Percentiles rank a stretch among this genome's conserved stretches.
These are phyloP conservation scores for Serinus canaria DNA, from an alignment of 2,113 vertebrate species.

Conservation along the genomic window DNA sequence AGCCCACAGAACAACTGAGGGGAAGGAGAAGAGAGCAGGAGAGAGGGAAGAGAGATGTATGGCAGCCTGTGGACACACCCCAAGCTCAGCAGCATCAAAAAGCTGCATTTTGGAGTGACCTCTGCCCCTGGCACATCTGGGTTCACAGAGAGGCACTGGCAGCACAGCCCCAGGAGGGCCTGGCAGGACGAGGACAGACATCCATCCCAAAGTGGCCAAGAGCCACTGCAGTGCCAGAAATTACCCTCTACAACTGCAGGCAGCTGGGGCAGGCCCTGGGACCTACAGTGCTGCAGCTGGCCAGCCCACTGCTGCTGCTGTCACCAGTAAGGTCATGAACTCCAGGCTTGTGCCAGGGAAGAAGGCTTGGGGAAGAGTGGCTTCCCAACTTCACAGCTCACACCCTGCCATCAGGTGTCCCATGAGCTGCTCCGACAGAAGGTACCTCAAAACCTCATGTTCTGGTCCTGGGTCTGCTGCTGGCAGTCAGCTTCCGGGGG, in stretches of 20 bases:
- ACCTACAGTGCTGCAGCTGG: not conserved
- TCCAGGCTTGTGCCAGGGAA: not conserved
- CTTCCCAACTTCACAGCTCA: not conserved
- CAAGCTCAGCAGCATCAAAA: not conserved
- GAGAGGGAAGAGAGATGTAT: not conserved
- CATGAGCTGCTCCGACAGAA: not conserved
- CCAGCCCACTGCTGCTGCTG: not conserved
- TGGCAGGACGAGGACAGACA: accelerated
- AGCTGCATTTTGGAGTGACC: not conserved
- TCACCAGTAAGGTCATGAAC: accelerated
- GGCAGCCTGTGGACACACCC: not conserved
- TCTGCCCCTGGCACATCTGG: accelerated
- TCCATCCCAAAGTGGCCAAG: not conserved
- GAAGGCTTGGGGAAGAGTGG: not conserved
- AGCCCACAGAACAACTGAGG: accelerated
- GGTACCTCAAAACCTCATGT: not conserved
- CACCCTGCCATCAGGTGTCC: not conserved
- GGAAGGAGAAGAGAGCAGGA: not conserved
- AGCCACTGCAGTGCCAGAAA: not conserved
- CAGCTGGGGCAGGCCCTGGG: not conserved
- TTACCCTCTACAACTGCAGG: not conserved
- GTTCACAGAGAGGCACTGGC: not conserved
- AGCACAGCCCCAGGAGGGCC: not conserved
- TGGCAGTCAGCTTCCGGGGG: not conserved
- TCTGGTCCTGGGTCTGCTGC: not conserved